A percentile compares a stretch with the other conserved stretches of the same genome.
Evolutionary conservation across 2,888 invertebrate genomes (phyloP).

Genomic region (Argyra leucocephala): DNA sequence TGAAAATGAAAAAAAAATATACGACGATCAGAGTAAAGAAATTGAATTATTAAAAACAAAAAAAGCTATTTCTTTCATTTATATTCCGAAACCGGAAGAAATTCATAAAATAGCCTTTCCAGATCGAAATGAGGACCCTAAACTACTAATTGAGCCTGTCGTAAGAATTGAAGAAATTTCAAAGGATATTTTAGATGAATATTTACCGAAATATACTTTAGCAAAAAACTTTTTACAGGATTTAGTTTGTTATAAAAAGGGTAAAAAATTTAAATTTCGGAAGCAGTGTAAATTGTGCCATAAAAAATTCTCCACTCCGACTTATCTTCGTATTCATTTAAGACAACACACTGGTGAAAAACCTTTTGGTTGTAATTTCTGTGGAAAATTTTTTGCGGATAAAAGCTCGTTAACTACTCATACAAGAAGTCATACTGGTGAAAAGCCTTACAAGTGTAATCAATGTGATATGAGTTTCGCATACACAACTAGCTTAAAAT

Average conservation of each 20-base stretch:
- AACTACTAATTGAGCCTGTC: neutral
- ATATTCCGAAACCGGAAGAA: neutral
- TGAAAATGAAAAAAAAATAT: neutral
- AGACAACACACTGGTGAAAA: neutral
- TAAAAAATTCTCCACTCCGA: neutral
- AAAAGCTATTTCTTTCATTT: neutral
- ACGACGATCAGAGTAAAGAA: neutral
- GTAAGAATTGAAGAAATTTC: neutral
- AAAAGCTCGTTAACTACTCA: neutral
- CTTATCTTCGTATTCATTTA: neutral
- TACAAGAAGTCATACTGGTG: neutral
- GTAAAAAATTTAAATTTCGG: neutral
- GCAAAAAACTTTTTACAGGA: neutral
- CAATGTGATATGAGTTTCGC: neutral
- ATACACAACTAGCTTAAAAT: neutral
- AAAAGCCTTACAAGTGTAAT: conserved; percentile 1
- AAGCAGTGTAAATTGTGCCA: neutral
- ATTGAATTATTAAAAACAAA: neutral
- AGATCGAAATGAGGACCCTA: neutral
- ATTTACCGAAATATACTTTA: neutral
- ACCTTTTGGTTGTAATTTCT: neutral
- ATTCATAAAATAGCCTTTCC: neutral
- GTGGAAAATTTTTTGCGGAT: neutral
- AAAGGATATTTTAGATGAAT: neutral
- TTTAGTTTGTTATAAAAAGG: neutral